Conservation (phyloP, 2,113 vertebrate species). For the Tautogolabrus adspersus region DNA sequence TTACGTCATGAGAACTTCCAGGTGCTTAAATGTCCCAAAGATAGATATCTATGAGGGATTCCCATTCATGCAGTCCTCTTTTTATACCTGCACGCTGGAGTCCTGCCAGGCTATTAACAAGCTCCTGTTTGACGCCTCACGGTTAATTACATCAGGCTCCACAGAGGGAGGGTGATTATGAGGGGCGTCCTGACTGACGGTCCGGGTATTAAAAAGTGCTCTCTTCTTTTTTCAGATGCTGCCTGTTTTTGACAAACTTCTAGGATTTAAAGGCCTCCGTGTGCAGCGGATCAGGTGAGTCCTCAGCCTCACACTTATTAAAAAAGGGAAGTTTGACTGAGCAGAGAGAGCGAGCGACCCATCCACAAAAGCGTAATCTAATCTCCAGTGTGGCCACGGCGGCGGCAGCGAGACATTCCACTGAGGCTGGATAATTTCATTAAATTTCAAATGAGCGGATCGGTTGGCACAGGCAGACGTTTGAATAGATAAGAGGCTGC, state of each 20-base stretch:
- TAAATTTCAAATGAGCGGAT: constrained; percentile 19
- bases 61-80: constrained; percentile 27
- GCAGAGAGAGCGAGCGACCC: not conserved
- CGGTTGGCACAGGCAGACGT: not conserved
- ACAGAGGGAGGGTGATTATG: not conserved
- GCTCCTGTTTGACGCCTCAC: constrained; percentile 23
- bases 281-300: constrained; percentile 91
- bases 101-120: constrained; percentile 7
- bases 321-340: not conserved
- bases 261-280: constrained; percentile 89
- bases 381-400: not conserved
- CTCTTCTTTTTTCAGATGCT: constrained; percentile 84
- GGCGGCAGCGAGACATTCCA: not conserved
- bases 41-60: constrained; percentile 49
- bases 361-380: not conserved
- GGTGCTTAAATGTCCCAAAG: constrained; percentile 53
- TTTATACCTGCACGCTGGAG: not conserved
- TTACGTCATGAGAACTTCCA: constrained; percentile 58
- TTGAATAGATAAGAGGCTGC: constrained; percentile 24
- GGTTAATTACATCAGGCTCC: constrained; percentile 5
- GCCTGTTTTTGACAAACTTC: constrained; percentile 89
- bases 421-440: constrained; percentile 43
- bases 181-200: not conserved
- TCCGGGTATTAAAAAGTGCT: not conserved
- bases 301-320: not conserved